Evolutionary conservation across 2,888 invertebrate species (phyloP).

Genomic region (Nezara viridula): DNA sequence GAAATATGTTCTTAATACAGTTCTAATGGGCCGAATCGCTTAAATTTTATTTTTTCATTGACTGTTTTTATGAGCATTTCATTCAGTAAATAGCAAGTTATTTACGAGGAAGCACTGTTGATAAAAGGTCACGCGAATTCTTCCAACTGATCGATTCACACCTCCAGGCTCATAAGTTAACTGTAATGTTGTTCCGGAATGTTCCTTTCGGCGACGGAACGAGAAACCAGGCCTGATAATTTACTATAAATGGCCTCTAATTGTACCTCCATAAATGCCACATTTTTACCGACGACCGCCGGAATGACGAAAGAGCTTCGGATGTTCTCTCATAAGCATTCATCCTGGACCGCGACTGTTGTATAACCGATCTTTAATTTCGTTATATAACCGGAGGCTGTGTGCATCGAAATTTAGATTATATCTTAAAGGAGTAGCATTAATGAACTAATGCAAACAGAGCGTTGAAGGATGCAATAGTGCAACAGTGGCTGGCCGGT

Average conservation of each 20-base stretch:
- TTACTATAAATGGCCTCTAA: background rate
- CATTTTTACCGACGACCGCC: background rate
- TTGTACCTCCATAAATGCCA: background rate
- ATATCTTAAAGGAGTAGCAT: background rate
- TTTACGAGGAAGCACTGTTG: background rate
- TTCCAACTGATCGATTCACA: background rate
- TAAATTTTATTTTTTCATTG: background rate
- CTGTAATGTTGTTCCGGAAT: background rate
- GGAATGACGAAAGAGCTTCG: background rate
- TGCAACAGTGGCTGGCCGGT: background rate
- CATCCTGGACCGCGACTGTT: background rate
- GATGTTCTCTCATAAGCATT: conserved; percentile 9
- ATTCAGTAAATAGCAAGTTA: background rate
- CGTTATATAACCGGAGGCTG: background rate
- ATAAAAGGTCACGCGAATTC: background rate
- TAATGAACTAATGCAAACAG: conserved; percentile 9
- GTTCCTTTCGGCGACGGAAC: background rate
- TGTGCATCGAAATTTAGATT: conserved; percentile 7
- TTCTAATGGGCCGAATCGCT: too few species aligned
- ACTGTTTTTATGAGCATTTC: background rate
- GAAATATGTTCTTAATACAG: too few species aligned
- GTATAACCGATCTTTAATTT: background rate
- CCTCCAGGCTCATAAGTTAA: background rate
- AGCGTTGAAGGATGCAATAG: conserved; percentile 1
- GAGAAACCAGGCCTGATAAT: background rate